Conservation (phyloP, 2,797 vertebrate genomes). For the Falco peregrinus region DNA sequence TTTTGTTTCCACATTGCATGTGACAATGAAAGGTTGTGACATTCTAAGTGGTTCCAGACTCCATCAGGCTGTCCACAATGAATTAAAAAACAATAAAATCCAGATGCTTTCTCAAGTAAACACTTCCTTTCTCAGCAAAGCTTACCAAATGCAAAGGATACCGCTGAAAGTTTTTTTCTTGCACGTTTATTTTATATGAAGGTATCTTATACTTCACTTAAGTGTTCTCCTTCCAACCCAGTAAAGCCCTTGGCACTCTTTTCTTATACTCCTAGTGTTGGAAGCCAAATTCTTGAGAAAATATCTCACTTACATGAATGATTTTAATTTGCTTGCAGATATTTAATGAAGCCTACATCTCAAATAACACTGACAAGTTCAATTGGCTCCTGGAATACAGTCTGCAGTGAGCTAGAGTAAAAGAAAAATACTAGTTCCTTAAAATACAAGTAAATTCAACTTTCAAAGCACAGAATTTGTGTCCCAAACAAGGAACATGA, state of each 20-base stretch:
- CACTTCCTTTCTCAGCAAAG: slow-evolving; percentile 41
- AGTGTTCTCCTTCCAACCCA: background rate
- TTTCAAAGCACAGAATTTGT: background rate
- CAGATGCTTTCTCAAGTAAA: slow-evolving; percentile 61
- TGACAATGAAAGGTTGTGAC: slow-evolving; percentile 71
- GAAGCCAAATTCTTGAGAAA: slow-evolving; percentile 12
- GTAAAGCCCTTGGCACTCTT: background rate
- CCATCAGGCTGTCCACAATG: slow-evolving; percentile 31
- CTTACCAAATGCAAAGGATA: background rate
- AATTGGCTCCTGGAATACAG: background rate
- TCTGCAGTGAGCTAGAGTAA: background rate
- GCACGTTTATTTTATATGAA: background rate
- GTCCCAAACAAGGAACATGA: background rate
- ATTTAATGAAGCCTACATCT: slow-evolving; percentile 17
- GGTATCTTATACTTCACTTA: slow-evolving; percentile 4
- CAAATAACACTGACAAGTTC: background rate
- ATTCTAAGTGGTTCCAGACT: slow-evolving; percentile 68
- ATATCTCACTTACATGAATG: background rate
- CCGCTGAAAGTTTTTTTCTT: background rate
- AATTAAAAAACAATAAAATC: slow-evolving; percentile 50
- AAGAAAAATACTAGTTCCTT: background rate
- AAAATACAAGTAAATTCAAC: background rate
- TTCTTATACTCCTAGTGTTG: background rate
- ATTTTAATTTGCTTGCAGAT: slow-evolving; percentile 23
- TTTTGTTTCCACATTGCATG: slow-evolving; percentile 60